Conservation (phyloP, 2,797 vertebrate species). For the Orientallactaga sibirica region DNA sequence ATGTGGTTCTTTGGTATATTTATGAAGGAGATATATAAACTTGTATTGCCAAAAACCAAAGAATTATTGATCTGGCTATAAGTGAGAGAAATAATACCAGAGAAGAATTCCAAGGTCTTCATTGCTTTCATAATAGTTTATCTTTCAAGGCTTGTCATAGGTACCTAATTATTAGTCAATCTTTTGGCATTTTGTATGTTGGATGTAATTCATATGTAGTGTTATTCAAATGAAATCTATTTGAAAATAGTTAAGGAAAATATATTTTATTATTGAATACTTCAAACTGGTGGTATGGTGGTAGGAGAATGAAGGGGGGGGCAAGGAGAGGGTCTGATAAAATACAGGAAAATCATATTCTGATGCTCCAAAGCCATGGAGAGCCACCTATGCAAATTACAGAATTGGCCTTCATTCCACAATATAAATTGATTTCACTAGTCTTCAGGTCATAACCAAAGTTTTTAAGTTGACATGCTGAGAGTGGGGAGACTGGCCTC, state of each 20-base stretch:
- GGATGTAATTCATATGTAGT: background rate
- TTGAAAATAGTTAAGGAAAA: background rate
- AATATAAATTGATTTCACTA: background rate
- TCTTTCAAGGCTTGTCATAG: background rate
- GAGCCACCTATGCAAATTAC: background rate
- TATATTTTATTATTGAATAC: background rate
- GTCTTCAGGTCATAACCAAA: background rate
- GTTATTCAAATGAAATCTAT: background rate
- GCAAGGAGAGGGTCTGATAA: background rate
- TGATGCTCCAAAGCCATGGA: background rate
- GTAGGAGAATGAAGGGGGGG: background rate
- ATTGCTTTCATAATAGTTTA: background rate
- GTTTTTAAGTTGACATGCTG: background rate
- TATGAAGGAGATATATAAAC: background rate
- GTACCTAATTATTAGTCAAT: background rate
- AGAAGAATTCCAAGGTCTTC: background rate
- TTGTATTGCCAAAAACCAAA: background rate
- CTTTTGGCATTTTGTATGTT: background rate
- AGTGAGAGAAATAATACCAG: background rate
- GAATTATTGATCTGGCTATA: background rate
- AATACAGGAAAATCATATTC: background rate
- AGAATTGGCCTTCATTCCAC: background rate
- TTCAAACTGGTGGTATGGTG: background rate
- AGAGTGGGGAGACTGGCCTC: background rate
- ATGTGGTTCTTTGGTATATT: background rate